These are phyloP conservation scores for Platerodrilus igneus DNA, from an alignment of 2,888 invertebrate species.

Conservation along the genomic window DNA sequence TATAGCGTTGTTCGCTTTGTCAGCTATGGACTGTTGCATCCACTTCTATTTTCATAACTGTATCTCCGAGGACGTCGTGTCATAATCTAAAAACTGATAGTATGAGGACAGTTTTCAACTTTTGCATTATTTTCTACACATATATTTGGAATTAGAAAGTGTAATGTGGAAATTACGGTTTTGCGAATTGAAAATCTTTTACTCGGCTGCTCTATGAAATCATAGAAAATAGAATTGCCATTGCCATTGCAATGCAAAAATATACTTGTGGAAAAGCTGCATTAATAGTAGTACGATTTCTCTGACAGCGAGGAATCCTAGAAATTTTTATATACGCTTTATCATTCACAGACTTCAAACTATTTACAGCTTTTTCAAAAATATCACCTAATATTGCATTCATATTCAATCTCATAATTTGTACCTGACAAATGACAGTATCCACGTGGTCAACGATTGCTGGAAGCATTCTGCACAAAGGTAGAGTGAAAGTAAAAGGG, in stretches of 20 bases:
- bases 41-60: no score
- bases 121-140: not conserved
- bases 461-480: constrained; percentile 1
- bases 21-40: not conserved
- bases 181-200: constrained; percentile 1
- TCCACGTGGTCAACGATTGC: no score
- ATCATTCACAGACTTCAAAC: no score
- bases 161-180: no score
- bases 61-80: constrained; percentile 1
- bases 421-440: no score
- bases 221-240: no score
- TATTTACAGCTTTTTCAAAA: no score
- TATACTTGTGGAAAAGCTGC: not conserved
- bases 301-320: not conserved
- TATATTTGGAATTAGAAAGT: not conserved
- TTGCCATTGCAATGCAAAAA: not conserved
- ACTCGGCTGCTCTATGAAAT: not conserved
- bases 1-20: no score
- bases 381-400: no score
- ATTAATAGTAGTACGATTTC: not conserved
- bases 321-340: not conserved
- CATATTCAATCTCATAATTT: no score
- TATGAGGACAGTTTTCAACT: not conserved
- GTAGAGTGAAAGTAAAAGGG: no score
- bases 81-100: constrained; percentile 1